Evolutionary conservation across 92 coral and sea anemone genomes (phyloP).

Genomic region (Palythoa grandis): DNA sequence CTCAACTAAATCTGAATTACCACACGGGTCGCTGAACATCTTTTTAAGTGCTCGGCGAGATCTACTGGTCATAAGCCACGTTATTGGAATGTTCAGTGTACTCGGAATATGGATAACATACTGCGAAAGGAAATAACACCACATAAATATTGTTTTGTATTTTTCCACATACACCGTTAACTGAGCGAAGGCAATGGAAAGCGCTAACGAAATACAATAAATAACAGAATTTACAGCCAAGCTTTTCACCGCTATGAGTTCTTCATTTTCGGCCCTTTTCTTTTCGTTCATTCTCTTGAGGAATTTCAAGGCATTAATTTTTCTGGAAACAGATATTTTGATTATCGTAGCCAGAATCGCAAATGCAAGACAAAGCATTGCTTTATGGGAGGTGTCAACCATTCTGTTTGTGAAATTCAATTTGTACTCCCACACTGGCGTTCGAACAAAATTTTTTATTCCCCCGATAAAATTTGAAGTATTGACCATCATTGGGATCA

Average conservation of each 20-base stretch:
- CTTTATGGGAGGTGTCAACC: not conserved
- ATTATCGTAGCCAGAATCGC: not conserved
- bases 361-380: not conserved
- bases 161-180: conserved; percentile 10
- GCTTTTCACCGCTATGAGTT: conserved; percentile 1
- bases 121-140: conserved; percentile 3
- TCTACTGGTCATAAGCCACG: conserved; percentile 4
- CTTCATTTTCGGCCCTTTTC: not conserved
- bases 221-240: not conserved
- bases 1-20: conserved; percentile 1
- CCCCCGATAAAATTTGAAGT: not conserved
- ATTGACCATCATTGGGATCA: not conserved
- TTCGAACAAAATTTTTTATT: not conserved
- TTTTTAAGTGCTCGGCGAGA: conserved; percentile 15
- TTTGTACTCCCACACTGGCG: not conserved
- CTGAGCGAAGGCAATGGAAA: conserved; percentile 5
- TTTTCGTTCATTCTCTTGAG: not conserved
- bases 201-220: conserved; percentile 10
- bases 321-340: not conserved
- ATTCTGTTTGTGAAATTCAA: not conserved
- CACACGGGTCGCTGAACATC: conserved; percentile 20
- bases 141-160: conserved; percentile 19
- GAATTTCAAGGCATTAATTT: not conserved
- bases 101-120: conserved; percentile 9
- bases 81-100: not conserved